These are phyloP conservation scores for Austrofundulus limnaeus DNA, from an alignment of 2,113 vertebrate species.

Conservation along the genomic window DNA sequence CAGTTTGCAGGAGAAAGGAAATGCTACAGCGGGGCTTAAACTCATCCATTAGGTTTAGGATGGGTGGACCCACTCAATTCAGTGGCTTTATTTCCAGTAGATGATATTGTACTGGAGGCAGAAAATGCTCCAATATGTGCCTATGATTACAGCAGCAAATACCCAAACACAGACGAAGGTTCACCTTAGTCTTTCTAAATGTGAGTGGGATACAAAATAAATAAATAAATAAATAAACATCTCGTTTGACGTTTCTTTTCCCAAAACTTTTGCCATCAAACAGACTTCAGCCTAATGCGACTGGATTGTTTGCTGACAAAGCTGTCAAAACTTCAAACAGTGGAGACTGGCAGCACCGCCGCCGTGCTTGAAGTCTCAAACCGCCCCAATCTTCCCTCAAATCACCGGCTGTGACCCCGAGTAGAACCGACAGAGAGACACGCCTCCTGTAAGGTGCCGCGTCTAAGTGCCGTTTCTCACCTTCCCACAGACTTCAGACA, in stretches of 20 bases:
- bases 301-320: conserved; percentile 74
- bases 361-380: conserved; percentile 63
- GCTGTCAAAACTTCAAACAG: conserved; percentile 78
- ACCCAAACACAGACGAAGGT: conserved; percentile 37
- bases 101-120: conserved; percentile 20
- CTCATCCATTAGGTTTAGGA: conserved; percentile 61
- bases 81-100: conserved; percentile 40
- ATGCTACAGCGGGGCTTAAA: conserved; percentile 53
- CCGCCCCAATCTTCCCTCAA: conserved; percentile 65
- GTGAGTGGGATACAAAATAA: conserved; percentile 21
- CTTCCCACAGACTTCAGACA: conserved; percentile 50
- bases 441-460: conserved; percentile 64
- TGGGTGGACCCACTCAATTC: conserved; percentile 68
- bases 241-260: conserved; percentile 58
- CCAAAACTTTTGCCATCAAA: conserved; percentile 68
- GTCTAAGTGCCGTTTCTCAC: conserved; percentile 47
- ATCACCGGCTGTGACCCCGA: conserved; percentile 65
- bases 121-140: conserved; percentile 26
- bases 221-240: conserved; percentile 43
- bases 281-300: conserved; percentile 65
- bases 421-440: conserved; percentile 72
- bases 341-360: conserved; percentile 66
- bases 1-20: conserved; percentile 59
- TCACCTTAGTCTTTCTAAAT: conserved; percentile 52
- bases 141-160: background rate